phyloP scores from a whole-genome alignment of 2,113 vertebrate genomes.

The Sigmodon hispidus region DNA sequence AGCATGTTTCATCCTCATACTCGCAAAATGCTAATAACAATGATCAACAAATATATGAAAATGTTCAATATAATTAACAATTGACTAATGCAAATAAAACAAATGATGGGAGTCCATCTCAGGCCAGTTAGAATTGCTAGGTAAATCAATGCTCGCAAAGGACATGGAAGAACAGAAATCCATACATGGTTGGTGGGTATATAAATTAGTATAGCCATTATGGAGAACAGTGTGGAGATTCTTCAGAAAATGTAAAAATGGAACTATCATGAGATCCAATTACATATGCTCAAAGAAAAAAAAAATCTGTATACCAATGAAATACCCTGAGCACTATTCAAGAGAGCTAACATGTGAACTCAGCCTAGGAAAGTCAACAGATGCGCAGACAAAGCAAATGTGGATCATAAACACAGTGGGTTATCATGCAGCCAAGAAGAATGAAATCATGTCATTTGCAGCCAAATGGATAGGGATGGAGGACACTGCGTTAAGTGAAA shows the following conservation, averaged over 20 bases:
- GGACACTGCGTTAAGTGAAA: not conserved
- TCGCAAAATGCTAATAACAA: no score
- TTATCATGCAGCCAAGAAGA: not conserved
- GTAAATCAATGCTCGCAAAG: not conserved
- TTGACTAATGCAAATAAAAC: not conserved
- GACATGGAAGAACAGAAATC: not conserved
- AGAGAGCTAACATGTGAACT: not conserved
- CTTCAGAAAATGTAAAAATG: not conserved
- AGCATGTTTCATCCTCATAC: no score
- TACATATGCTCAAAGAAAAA: not conserved
- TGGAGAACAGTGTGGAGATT: not conserved
- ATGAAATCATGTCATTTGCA: not conserved
- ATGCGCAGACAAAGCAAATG: not conserved
- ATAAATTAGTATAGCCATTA: not conserved
- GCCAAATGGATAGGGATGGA: not conserved
- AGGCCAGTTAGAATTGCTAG: not conserved
- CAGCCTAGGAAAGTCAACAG: not conserved
- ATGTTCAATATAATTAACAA: not conserved
- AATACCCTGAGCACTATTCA: not conserved
- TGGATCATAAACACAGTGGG: not conserved
- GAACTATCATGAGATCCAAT: not conserved
- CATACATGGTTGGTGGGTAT: no score
- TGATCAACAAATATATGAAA: not conserved
- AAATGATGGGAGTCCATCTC: not conserved
- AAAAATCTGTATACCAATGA: not conserved